Conservation (phyloP, 2,113 vertebrate genomes). For the Gobio gobio region DNA sequence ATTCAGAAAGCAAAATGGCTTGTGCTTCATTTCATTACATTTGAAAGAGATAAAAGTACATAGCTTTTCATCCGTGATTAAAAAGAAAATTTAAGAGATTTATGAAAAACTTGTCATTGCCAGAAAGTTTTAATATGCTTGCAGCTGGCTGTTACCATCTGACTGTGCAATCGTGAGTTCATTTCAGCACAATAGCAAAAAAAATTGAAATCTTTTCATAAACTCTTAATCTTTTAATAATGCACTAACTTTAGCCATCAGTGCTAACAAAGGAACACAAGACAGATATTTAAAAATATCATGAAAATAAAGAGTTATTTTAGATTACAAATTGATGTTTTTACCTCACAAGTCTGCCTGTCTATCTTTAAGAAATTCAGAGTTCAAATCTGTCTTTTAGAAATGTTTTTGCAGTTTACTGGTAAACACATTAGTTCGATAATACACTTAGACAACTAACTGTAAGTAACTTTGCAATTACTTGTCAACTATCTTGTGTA, state of each 20-base stretch:
- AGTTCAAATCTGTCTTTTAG: background rate
- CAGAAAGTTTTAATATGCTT: constrained; percentile 62
- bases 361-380: background rate
- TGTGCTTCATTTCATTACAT: constrained; percentile 51
- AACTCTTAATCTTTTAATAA: constrained; percentile 50
- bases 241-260: constrained; percentile 24
- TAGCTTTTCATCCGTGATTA: constrained; percentile 69
- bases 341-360: background rate
- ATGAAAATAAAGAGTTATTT: too few species aligned
- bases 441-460: too few species aligned
- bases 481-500: too few species aligned
- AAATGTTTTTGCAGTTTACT: background rate
- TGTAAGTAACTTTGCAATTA: too few species aligned
- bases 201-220: constrained; percentile 54
- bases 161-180: constrained; percentile 42
- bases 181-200: constrained; percentile 33
- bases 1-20: constrained; percentile 26
- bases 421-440: too few species aligned
- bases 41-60: constrained; percentile 67
- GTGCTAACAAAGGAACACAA: constrained; percentile 12
- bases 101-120: constrained; percentile 57
- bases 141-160: constrained; percentile 58
- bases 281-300: background rate
- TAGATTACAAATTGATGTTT: background rate
- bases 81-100: constrained; percentile 67